Evolutionary conservation across 37 sponge, comb jelly and placozoan genomes (phyloP).

Genomic region (Bolinopsis microptera): DNA sequence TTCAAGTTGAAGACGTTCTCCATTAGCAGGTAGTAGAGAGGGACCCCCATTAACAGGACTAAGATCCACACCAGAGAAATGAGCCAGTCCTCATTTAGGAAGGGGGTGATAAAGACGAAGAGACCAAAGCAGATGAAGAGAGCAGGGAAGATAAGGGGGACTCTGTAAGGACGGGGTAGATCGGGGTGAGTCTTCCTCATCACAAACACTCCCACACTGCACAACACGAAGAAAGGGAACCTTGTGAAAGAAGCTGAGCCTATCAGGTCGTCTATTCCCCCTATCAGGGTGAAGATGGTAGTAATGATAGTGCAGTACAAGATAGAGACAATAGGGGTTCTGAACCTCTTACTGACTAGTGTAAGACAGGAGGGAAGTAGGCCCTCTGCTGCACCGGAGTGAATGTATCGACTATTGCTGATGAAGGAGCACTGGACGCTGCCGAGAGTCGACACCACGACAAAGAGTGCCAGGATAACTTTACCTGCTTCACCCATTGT

Average conservation of each 20-base stretch:
- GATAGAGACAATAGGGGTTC: not conserved
- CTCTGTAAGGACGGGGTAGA: slow-evolving; percentile 1
- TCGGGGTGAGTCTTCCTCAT: not conserved
- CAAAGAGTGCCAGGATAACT: not conserved
- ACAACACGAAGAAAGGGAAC: slow-evolving; percentile 35
- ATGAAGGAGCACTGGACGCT: not conserved
- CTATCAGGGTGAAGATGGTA: not conserved
- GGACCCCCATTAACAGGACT: not conserved
- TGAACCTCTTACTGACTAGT: not conserved
- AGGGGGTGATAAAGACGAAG: slow-evolving; percentile 1
- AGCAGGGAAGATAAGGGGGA: slow-evolving; percentile 18
- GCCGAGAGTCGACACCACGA: not conserved
- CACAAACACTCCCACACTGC: not conserved
- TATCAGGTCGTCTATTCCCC: slow-evolving; percentile 10
- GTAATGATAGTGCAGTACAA: not conserved
- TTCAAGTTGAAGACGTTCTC: not conserved
- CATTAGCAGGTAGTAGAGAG: not conserved
- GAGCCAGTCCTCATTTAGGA: not conserved
- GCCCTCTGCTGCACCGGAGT: slow-evolving; percentile 1
- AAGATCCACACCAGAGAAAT: not conserved
- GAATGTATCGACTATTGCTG: not conserved
- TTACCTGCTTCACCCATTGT: not conserved
- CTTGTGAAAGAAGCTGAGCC: slow-evolving; percentile 1
- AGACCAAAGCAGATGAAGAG: not conserved
- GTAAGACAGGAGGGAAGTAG: not conserved